These are phyloP conservation scores for Tridacna crocea DNA, from an alignment of 2,888 invertebrate species.

Conservation along the genomic window DNA sequence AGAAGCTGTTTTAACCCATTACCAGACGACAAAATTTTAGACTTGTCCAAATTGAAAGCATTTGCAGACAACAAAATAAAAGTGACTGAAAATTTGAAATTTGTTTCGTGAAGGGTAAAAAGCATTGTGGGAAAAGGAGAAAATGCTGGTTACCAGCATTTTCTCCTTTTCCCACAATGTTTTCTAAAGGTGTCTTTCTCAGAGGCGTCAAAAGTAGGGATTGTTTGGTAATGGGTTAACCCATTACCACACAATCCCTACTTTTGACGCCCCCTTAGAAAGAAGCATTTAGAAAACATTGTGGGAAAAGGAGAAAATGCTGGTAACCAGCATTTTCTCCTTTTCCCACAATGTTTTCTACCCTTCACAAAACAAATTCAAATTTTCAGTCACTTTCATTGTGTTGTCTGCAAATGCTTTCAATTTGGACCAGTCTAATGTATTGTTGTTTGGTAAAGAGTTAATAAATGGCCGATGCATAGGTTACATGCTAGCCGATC, in stretches of 20 bases:
- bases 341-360: slow-evolving; percentile 8
- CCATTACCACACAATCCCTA: not conserved
- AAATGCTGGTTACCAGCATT: not conserved
- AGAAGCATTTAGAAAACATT: not conserved
- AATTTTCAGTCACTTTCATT: too few species aligned
- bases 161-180: not conserved
- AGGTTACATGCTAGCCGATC: too few species aligned
- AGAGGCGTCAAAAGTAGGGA: too few species aligned
- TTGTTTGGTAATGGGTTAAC: not conserved
- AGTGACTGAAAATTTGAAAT: too few species aligned
- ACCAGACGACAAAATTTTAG: too few species aligned
- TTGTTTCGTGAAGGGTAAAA: too few species aligned
- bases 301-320: not conserved
- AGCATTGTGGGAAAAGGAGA: too few species aligned
- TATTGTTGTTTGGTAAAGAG: not conserved
- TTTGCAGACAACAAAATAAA: too few species aligned
- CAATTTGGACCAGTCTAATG: not conserved
- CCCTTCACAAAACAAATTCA: not conserved
- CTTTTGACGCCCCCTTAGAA: not conserved
- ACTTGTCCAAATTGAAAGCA: too few species aligned
- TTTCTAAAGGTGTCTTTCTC: too few species aligned
- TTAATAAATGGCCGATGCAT: not conserved
- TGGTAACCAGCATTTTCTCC: not conserved
- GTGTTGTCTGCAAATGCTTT: not conserved
- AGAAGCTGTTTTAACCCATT: too few species aligned